Percentiles rank a stretch among this genome's conserved stretches.
Evolutionary conservation across 35 echinoderm and acorn worm species (phyloP).

Genomic region (Amphiura filiformis): DNA sequence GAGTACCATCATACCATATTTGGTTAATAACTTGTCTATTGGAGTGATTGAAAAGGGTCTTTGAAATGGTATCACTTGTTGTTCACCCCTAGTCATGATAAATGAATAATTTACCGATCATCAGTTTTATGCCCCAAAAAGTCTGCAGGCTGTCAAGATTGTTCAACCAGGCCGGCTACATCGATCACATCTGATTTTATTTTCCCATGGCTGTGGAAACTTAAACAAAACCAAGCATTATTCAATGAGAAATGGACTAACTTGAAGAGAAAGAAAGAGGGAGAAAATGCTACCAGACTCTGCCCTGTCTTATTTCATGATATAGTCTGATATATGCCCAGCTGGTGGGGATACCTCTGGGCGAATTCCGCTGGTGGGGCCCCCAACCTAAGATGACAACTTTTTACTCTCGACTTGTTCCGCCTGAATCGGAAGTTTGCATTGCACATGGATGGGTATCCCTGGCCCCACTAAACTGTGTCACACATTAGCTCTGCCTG

Average conservation of each 20-base stretch:
- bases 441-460: too few relatives aligned
- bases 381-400: too few relatives aligned
- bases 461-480: too few relatives aligned
- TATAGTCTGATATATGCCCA: too few relatives aligned
- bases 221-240: neutral
- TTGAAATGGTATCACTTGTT: neutral
- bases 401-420: too few relatives aligned
- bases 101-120: neutral
- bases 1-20: neutral
- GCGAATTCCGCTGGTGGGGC: too few relatives aligned
- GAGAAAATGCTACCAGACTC: too few relatives aligned
- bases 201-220: neutral
- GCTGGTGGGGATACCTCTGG: too few relatives aligned
- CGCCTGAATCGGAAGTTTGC: too few relatives aligned
- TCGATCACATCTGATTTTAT: neutral
- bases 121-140: neutral
- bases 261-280: too few relatives aligned
- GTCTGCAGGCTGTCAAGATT: neutral
- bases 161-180: neutral
- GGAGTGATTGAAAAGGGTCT: neutral
- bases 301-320: too few relatives aligned
- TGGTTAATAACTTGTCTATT: neutral
- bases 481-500: too few relatives aligned
- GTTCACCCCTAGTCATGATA: neutral
- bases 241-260: neutral